A percentile compares a stretch with the other conserved stretches of the same genome.
Conservation (phyloP, 2,113 vertebrate species). For the Ceratotherium simum region DNA sequence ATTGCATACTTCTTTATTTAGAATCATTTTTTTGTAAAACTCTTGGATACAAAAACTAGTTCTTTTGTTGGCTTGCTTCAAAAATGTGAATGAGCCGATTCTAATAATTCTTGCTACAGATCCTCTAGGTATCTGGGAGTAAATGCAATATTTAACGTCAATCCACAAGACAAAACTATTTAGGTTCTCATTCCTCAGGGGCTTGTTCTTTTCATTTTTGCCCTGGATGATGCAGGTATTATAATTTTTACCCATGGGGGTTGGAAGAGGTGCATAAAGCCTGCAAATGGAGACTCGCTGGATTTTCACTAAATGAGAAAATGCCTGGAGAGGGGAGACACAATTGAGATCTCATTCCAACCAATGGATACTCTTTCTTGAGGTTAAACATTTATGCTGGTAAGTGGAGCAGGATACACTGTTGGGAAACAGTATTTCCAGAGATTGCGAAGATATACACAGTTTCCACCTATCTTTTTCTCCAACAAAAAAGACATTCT, state of each 20-base stretch:
- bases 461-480: background rate
- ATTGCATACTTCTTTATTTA: slow-evolving; percentile 38
- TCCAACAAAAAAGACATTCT: background rate
- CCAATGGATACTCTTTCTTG: background rate
- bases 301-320: slow-evolving; percentile 45
- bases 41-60: slow-evolving; percentile 53
- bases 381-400: slow-evolving; percentile 44
- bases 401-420: background rate
- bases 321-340: background rate
- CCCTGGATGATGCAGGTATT: background rate
- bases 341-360: background rate
- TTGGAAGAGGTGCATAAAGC: background rate
- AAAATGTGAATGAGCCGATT: slow-evolving; percentile 59
- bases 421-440: background rate
- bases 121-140: slow-evolving; percentile 20
- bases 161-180: slow-evolving; percentile 45
- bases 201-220: background rate
- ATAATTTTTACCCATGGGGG: background rate
- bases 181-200: slow-evolving; percentile 48
- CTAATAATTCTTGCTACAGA: slow-evolving; percentile 51
- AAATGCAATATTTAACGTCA: slow-evolving; percentile 54
- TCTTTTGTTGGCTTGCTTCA: slow-evolving; percentile 48
- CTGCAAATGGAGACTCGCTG: background rate
- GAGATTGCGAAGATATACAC: background rate
- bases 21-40: slow-evolving; percentile 52